Percentiles rank a stretch among this genome's conserved stretches.
phyloP scores from a whole-genome alignment of 2,113 vertebrate species.

The Calonectris borealis region DNA sequence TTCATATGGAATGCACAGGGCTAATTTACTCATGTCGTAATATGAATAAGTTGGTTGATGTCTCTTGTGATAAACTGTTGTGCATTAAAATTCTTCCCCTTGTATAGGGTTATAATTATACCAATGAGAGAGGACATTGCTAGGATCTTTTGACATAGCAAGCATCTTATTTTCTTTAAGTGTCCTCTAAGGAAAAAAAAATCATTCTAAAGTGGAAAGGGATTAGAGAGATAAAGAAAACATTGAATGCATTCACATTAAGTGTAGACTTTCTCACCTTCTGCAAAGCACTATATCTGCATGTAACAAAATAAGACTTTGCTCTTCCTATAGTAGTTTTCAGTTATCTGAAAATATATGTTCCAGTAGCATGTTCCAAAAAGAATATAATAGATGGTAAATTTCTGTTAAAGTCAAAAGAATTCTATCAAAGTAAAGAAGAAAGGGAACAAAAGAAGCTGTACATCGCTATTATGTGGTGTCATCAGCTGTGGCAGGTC shows the following conservation, averaged over 20 bases:
- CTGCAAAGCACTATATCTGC: background rate
- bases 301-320: constrained; percentile 28
- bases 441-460: constrained; percentile 41
- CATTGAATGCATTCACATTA: constrained; percentile 1
- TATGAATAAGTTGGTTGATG: constrained; percentile 24
- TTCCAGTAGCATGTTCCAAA: background rate
- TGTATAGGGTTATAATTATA: background rate
- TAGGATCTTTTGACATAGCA: background rate
- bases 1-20: constrained; percentile 9
- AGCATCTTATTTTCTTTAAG: background rate
- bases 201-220: background rate
- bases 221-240: background rate
- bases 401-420: constrained; percentile 46
- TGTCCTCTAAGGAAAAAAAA: background rate
- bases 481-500: constrained; percentile 48
- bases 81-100: constrained; percentile 31
- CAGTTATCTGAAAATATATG: background rate
- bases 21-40: constrained; percentile 44
- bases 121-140: background rate
- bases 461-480: constrained; percentile 64
- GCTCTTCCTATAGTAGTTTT: background rate
- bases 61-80: constrained; percentile 27
- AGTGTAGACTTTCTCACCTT: constrained; percentile 3
- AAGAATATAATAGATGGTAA: background rate
- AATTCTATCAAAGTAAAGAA: constrained; percentile 64